Evolutionary conservation across 1,140 invertebrate genomes (phyloP).

Genomic region (Stenopsyche tienmushanensis): DNA sequence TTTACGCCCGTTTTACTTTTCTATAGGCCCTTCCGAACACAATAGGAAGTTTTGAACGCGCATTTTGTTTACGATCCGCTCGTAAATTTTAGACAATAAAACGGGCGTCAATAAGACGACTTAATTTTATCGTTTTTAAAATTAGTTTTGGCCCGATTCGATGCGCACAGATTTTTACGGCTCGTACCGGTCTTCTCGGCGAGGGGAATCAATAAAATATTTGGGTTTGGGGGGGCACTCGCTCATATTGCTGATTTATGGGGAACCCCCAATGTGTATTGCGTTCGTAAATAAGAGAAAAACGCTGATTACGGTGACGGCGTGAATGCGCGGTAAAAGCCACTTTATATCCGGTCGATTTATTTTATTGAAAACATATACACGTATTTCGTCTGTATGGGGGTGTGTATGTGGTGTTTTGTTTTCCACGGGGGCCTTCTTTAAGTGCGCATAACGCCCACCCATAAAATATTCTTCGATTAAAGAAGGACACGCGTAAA

Average conservation of each 20-base stretch:
- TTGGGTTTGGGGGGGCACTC: slow-evolving; percentile 2
- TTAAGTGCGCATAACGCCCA: too few species aligned
- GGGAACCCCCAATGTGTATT: slow-evolving; percentile 6
- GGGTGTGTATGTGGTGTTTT: too few species aligned
- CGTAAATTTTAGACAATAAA: slow-evolving; percentile 40
- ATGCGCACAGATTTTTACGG: slow-evolving; percentile 22
- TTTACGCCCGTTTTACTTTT: slow-evolving; percentile 37
- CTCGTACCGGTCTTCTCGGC: background rate
- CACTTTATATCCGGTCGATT: slow-evolving; percentile 26
- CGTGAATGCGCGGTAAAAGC: slow-evolving; percentile 19
- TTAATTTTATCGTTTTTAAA: slow-evolving; percentile 39
- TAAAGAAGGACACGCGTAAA: too few species aligned
- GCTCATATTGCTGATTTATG: slow-evolving; percentile 28
- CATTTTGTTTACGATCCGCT: slow-evolving; percentile 24
- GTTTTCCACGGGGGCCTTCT: too few species aligned
- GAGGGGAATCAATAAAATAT: slow-evolving; percentile 26
- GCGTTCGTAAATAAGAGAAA: slow-evolving; percentile 27
- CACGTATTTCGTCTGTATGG: too few species aligned
- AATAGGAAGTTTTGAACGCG: slow-evolving; percentile 26
- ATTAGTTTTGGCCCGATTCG: slow-evolving; percentile 11
- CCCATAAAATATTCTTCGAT: too few species aligned
- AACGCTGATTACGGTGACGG: slow-evolving; percentile 19
- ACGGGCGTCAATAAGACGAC: slow-evolving; percentile 30
- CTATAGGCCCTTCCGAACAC: slow-evolving; percentile 14
- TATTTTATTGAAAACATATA: slow-evolving; percentile 21